Conservation (phyloP, 2,888 invertebrate genomes). For the Galerucella nymphaeae region DNA sequence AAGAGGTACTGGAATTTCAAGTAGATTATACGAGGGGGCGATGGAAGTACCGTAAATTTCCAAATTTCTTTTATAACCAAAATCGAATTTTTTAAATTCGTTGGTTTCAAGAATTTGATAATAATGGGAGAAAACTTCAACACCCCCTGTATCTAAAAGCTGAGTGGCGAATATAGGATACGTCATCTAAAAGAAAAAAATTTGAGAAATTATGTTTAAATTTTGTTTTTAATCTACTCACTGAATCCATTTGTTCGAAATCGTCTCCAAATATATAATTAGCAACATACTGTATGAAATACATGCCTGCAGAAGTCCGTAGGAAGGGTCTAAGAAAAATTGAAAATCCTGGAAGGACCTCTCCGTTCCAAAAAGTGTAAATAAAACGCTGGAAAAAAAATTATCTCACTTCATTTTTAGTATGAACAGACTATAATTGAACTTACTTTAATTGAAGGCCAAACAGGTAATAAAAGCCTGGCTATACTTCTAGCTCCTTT, state of each 20-base stretch:
- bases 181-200: slow-evolving; percentile 26
- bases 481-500: slow-evolving; percentile 30
- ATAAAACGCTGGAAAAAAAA: slow-evolving; percentile 36
- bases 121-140: slow-evolving; percentile 37
- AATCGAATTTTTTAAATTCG: slow-evolving; percentile 32
- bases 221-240: slow-evolving; percentile 35
- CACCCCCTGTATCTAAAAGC: slow-evolving; percentile 35
- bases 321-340: slow-evolving; percentile 29
- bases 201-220: too few relatives aligned
- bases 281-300: slow-evolving; percentile 36
- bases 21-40: slow-evolving; percentile 33
- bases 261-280: slow-evolving; percentile 45
- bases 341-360: slow-evolving; percentile 43
- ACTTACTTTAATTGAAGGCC: slow-evolving; percentile 40
- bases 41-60: slow-evolving; percentile 30
- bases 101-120: slow-evolving; percentile 33
- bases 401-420: too few relatives aligned
- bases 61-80: slow-evolving; percentile 26
- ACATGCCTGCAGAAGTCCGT: slow-evolving; percentile 35
- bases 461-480: slow-evolving; percentile 11
- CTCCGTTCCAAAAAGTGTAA: slow-evolving; percentile 43
- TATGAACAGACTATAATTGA: neutral
- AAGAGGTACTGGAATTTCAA: slow-evolving; percentile 33
- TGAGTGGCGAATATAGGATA: slow-evolving; percentile 37
- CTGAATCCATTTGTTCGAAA: slow-evolving; percentile 46